Percentiles rank a stretch among this genome's conserved stretches.
These are phyloP conservation scores for Mya arenaria DNA, from an alignment of 1,140 invertebrate species.

Conservation along the genomic window DNA sequence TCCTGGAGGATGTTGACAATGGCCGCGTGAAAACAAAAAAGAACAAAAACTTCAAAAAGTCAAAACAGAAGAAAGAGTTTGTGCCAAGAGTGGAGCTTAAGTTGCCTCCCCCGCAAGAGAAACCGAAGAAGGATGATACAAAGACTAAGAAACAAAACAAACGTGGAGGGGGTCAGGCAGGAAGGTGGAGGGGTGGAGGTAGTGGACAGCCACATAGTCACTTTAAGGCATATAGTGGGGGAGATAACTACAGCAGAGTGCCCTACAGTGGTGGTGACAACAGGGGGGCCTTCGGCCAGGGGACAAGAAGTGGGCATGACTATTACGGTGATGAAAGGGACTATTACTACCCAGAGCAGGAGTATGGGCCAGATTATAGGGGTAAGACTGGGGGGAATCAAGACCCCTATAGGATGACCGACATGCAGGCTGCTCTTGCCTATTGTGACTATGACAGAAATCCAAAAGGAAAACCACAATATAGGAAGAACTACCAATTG, in stretches of 20 bases:
- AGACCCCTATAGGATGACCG: slow-evolving; percentile 16
- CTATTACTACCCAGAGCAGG: slow-evolving; percentile 15
- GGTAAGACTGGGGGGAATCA: neutral
- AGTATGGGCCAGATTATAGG: neutral
- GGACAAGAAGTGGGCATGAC: neutral
- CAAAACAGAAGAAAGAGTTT: slow-evolving; percentile 9
- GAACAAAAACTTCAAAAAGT: slow-evolving; percentile 34
- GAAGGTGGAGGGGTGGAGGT: neutral
- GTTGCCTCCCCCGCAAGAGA: slow-evolving; percentile 40
- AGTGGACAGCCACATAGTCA: neutral
- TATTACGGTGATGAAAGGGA: slow-evolving; percentile 43
- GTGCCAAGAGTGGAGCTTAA: slow-evolving; percentile 36
- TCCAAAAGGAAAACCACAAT: neutral
- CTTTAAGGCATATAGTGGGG: neutral
- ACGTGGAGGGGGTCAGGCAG: neutral
- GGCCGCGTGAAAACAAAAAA: slow-evolving; percentile 32
- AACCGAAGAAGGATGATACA: neutral
- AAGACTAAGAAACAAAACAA: slow-evolving; percentile 29
- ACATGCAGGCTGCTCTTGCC: slow-evolving; percentile 20
- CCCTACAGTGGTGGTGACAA: neutral
- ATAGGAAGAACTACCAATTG: slow-evolving; percentile 1
- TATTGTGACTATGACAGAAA: slow-evolving; percentile 18
- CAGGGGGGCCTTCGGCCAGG: slow-evolving; percentile 7
- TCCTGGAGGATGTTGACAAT: slow-evolving; percentile 53
- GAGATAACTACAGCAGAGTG: neutral